Base-by-base conservation (phyloP, 1,140 invertebrate species). In the Medauroidea extradentata region DNA sequence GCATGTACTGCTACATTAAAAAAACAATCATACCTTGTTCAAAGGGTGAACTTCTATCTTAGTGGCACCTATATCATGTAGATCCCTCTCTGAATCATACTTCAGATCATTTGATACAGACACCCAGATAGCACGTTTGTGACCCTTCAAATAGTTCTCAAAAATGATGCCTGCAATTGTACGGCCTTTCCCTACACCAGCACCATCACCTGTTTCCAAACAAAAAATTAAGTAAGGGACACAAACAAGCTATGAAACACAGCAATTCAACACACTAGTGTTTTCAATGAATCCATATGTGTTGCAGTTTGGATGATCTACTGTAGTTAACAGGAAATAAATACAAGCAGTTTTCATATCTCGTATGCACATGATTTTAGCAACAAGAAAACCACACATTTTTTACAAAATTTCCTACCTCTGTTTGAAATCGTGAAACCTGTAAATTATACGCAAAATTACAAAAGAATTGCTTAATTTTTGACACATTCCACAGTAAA, bases 21-120 rank as follows among this genome's bases (percentile, higher is more conserved):
- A 34, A 11, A 4, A 4, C 29, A 34, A 11, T 34, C 25, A 27
- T 70, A 90, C 87, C 81, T 97, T 97, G 75, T 94, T 97, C 2
- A 98, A 75, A 5, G 92, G 77, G 73, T 92, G 83, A 25, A 99
- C 95, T 43, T 91, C 85, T 57, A 99, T 93, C 74, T 91, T 90
- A 1, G 78, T 79, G 11, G 95, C 93, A 14, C 96, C 97, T 69
- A 99, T 98, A 73, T 99, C 98, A 58, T 85, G 79, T 23, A 99
- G 79, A 83, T 99, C 98, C 23, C 98, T 77, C 74, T 99, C 95
- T 8, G 97, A 91, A 78, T 99, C 98, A 72, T 97, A 98, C 76
- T 96, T 96, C 50, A 99, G 81, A 81, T 99, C 98, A 79, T 97
- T 97, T 1, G 95, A 98, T 2, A 99, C 97, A 18, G 95, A 98